Evolutionary conservation across 2,797 vertebrate species (phyloP), one percentile per base, ranked within the genome.

Genomic region (Xerus rutilus): DNA sequence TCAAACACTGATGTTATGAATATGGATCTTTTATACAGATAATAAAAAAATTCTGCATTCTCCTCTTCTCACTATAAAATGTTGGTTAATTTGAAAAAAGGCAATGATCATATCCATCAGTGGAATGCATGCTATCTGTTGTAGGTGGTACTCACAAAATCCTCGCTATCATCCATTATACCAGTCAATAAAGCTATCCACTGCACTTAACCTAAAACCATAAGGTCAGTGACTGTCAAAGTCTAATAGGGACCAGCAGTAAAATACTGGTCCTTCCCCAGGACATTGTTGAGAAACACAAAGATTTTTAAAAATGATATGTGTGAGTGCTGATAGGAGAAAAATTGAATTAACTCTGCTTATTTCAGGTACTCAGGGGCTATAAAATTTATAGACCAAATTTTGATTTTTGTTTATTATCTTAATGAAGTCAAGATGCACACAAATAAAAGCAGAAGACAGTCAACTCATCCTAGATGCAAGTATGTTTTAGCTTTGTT

Each of bases 141-240:
- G 21, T 7, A 91, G 86, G 43, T 62, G 93, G 45, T 30, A 52
- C 20, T 88, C 64, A 87, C n/a, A 86, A 76, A 94, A 89, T 45
- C 20, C 14, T 57, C 70, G 77, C 35, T 93, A 86, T 91, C 79
- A 93, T 67, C 81, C 62, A 73, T 95, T 85, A 79, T 77, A 39
- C 45, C 17, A 89, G 69, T 54, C 96, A 82, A 94, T 96, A 97
- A 96, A 96, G 78, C 47, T 69, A 95, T 92, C 67, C 20, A 43
- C 43, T 85, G 43, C 52, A 83, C 65, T 96, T 96, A 96, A 88
- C 93, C 91, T 88, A 91, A 91, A 97, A 64, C 59, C 28, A 95
- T 67, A 49, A 95, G 89, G 73, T 93, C 91, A 96, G 79, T 35
- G 67, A 45, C 17, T 93, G 65, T 92, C 78, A 95, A 82, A 86